These are phyloP conservation scores for Catamblyrhynchus diadema DNA, from an alignment of 2,797 vertebrate species.

Conservation along the genomic window DNA sequence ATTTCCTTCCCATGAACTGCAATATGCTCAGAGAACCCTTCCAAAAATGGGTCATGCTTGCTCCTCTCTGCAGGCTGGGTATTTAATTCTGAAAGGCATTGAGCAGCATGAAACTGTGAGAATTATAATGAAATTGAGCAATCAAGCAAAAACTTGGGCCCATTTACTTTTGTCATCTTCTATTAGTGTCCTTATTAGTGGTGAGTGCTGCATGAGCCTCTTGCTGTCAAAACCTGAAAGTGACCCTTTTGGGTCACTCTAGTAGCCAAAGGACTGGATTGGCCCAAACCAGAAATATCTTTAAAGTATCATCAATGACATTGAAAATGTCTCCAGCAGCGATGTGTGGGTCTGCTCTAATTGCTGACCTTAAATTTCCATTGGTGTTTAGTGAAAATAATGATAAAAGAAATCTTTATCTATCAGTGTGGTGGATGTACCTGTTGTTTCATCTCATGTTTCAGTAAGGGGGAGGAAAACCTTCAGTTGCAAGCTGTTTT, in stretches of 20 bases:
- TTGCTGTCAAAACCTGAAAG: background rate
- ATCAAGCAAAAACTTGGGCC: background rate
- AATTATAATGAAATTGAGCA: background rate
- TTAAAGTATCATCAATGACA: background rate
- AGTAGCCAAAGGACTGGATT: background rate
- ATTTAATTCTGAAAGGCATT: background rate
- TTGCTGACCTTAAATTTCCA: background rate
- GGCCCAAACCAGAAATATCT: background rate
- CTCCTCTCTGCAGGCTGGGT: background rate
- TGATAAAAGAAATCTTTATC: background rate
- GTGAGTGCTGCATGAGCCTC: background rate
- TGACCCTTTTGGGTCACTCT: background rate
- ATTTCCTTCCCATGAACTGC: background rate
- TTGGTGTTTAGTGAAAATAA: background rate
- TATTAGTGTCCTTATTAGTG: slow-evolving; percentile 18
- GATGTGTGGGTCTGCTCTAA: background rate
- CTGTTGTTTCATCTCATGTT: background rate
- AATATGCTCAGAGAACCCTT: background rate
- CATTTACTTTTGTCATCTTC: slow-evolving; percentile 22
- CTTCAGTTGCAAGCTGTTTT: background rate
- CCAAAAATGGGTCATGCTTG: background rate
- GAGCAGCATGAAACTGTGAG: background rate
- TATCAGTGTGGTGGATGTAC: background rate
- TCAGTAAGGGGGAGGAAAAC: background rate
- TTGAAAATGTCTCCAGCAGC: background rate